Percentiles rank a stretch among this genome's conserved stretches.
These are phyloP conservation scores for Eupelmus urozonus DNA, from an alignment of 2,888 invertebrate species.

Conservation along the genomic window DNA sequence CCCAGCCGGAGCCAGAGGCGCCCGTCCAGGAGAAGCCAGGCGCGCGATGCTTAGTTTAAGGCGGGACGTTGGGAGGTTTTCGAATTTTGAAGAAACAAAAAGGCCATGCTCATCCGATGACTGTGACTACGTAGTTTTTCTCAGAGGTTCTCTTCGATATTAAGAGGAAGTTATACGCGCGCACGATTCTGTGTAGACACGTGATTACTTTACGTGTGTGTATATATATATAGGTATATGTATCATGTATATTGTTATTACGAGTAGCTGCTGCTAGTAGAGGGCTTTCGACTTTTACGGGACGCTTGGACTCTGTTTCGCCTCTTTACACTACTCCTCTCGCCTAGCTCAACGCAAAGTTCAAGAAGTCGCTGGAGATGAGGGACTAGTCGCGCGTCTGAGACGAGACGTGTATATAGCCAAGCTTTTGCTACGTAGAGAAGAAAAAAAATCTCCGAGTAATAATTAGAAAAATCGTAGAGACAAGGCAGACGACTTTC, in stretches of 20 bases:
- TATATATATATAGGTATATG: conserved; percentile 1
- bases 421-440: neutral
- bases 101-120: conserved; percentile 69
- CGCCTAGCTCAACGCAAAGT: neutral
- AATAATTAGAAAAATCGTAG: neutral
- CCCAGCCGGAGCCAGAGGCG: neutral
- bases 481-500: neutral
- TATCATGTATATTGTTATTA: conserved; percentile 38
- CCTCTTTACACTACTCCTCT: neutral
- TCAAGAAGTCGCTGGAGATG: neutral
- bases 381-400: neutral
- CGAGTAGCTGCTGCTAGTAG: conserved; percentile 13
- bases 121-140: conserved; percentile 69
- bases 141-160: conserved; percentile 50
- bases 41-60: neutral
- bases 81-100: conserved; percentile 17
- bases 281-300: conserved; percentile 30
- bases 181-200: too few relatives aligned
- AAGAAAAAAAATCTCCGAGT: neutral
- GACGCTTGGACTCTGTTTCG: conserved; percentile 11
- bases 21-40: too few relatives aligned
- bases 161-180: neutral
- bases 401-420: neutral
- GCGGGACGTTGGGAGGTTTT: neutral
- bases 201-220: neutral